These are phyloP conservation scores for Carassius auratus DNA, from an alignment of 2,113 vertebrate genomes.

Conservation along the genomic window DNA sequence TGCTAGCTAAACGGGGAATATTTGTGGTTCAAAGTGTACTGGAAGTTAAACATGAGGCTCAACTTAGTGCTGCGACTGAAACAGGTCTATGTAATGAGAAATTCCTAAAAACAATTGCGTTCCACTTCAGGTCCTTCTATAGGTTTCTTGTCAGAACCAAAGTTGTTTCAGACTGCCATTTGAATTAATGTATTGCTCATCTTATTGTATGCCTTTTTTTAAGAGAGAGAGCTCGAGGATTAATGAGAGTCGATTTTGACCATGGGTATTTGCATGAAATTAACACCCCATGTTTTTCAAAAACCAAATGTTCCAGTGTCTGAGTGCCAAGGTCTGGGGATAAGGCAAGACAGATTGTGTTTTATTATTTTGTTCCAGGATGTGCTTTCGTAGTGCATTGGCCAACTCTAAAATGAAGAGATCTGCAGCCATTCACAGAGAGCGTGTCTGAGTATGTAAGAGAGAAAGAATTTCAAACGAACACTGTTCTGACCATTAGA, in stretches of 20 bases:
- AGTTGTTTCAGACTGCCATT: background rate
- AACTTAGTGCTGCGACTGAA: too few species aligned
- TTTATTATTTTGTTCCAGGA: constrained; percentile 43
- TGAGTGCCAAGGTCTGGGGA: constrained; percentile 48
- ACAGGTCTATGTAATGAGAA: too few species aligned
- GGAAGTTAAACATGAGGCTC: background rate
- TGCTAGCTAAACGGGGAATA: too few species aligned
- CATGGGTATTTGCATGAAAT: constrained; percentile 44
- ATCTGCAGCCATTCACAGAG: background rate
- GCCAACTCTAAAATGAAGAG: background rate
- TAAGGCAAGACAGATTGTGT: constrained; percentile 42
- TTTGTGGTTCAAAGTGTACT: too few species aligned
- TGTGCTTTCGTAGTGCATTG: background rate
- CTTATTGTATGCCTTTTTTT: constrained; percentile 1
- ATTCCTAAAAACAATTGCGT: background rate
- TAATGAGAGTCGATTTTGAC: constrained; percentile 30
- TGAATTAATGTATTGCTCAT: background rate
- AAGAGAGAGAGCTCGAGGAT: background rate
- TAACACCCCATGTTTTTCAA: constrained; percentile 37
- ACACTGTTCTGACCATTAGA: constrained; percentile 23
- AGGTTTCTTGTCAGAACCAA: background rate
- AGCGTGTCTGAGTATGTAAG: constrained; percentile 16
- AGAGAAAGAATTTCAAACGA: background rate
- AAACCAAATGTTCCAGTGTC: constrained; percentile 38
- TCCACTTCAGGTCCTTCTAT: background rate